Evolutionary conservation across 2,113 vertebrate species (phyloP).

Genomic region (Recurvirostra avosetta): DNA sequence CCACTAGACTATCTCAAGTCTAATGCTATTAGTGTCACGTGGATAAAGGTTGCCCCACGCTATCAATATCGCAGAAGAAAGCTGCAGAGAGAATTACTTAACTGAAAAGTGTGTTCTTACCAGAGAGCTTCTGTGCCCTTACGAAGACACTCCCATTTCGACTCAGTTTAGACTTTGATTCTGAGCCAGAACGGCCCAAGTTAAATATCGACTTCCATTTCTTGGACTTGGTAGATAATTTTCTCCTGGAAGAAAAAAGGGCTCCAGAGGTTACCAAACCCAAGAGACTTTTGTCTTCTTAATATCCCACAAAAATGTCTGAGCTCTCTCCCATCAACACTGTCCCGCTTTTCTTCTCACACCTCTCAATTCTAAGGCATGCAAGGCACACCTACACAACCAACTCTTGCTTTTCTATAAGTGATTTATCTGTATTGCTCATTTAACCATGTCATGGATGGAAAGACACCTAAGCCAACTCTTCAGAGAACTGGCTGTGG

Average conservation of each 20-base stretch:
- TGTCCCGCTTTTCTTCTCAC: background rate
- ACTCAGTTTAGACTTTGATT: constrained; percentile 93
- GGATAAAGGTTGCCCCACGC: background rate
- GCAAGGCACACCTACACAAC: background rate
- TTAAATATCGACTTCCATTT: constrained; percentile 99
- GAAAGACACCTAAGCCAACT: background rate
- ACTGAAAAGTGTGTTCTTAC: constrained; percentile 64
- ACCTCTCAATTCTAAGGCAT: background rate
- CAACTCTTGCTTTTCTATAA: background rate
- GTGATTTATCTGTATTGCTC: background rate
- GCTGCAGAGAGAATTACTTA: background rate
- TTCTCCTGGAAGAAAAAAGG: constrained; percentile 79
- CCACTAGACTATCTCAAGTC: background rate
- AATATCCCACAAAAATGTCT: background rate
- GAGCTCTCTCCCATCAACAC: background rate
- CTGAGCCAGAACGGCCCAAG: constrained; percentile 87
- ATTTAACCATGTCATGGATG: background rate
- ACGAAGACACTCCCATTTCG: constrained; percentile 96
- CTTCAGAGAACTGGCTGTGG: background rate
- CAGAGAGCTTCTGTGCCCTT: constrained; percentile 84
- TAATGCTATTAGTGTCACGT: background rate
- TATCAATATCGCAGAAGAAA: background rate
- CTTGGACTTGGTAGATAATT: constrained; percentile 94
- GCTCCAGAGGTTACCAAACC: background rate
- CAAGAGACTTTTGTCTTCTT: background rate